Conservation (phyloP, 2,113 vertebrate genomes). For the Campylomormyrus tamandua region DNA sequence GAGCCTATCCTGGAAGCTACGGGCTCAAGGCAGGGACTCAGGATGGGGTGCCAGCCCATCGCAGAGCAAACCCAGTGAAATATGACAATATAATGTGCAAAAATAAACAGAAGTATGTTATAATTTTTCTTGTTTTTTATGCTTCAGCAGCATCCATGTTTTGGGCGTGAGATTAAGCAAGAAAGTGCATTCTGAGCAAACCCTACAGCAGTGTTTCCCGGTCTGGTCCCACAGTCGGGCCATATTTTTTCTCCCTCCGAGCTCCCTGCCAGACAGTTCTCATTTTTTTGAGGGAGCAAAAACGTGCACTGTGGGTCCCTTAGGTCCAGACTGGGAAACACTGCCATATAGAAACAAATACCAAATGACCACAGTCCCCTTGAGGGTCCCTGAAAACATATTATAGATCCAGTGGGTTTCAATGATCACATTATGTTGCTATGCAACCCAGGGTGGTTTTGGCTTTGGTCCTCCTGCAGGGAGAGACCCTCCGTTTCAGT, state of each 20-base stretch:
- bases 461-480: constrained; percentile 29
- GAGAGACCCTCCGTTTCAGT: constrained; percentile 46
- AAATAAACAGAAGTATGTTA: neutral
- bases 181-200: neutral
- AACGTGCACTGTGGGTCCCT: neutral
- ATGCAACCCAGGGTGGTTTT: constrained; percentile 50
- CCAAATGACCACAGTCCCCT: constrained; percentile 26
- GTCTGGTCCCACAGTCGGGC: neutral
- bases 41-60: neutral
- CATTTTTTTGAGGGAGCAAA: neutral
- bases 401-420: constrained; percentile 43
- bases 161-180: neutral
- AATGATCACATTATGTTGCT: constrained; percentile 50
- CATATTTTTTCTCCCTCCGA: neutral
- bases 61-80: neutral
- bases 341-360: neutral
- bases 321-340: neutral
- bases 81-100: neutral
- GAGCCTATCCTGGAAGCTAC: neutral
- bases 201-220: neutral
- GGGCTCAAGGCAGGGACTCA: neutral
- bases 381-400: constrained; percentile 34
- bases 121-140: neutral
- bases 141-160: neutral
- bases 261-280: neutral